phyloP scores from a whole-genome alignment of 2,888 invertebrate species.

The Dasypogon diadema region DNA sequence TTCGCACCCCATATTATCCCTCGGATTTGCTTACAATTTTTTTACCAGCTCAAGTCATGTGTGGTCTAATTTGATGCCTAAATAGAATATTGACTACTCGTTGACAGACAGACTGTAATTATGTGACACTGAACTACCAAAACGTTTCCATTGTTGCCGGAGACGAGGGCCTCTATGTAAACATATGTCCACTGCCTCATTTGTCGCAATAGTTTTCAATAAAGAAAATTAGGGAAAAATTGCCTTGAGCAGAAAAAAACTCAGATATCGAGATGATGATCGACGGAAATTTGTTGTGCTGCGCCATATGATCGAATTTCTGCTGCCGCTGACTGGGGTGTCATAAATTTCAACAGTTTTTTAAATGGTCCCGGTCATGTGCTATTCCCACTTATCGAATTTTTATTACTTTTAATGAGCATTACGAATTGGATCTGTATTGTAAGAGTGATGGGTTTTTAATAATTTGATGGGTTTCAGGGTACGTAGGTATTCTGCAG shows the following conservation, averaged over 20 bases:
- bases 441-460: constrained; percentile 42
- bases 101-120: constrained; percentile 16
- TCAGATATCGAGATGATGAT: constrained; percentile 29
- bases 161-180: constrained; percentile 38
- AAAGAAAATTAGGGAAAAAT: constrained; percentile 44
- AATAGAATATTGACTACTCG: constrained; percentile 15
- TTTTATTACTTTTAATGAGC: constrained; percentile 1
- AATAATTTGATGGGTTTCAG: constrained; percentile 34
- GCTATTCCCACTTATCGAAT: constrained; percentile 24
- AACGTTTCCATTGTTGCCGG: constrained; percentile 13
- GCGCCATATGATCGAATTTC: constrained; percentile 42
- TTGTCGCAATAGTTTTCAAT: constrained; percentile 44
- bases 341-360: constrained; percentile 26
- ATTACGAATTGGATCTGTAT: neutral
- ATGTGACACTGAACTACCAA: constrained; percentile 37
- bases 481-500: neutral
- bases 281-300: constrained; percentile 27
- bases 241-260: neutral
- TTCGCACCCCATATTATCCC: too few relatives aligned
- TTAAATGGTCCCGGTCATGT: neutral
- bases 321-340: neutral
- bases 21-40: too few relatives aligned
- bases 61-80: constrained; percentile 32
- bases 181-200: constrained; percentile 38
- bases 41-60: constrained; percentile 31